Evolutionary conservation across 2,888 invertebrate species (phyloP).

Genomic region (Dolichomitus sp.): DNA sequence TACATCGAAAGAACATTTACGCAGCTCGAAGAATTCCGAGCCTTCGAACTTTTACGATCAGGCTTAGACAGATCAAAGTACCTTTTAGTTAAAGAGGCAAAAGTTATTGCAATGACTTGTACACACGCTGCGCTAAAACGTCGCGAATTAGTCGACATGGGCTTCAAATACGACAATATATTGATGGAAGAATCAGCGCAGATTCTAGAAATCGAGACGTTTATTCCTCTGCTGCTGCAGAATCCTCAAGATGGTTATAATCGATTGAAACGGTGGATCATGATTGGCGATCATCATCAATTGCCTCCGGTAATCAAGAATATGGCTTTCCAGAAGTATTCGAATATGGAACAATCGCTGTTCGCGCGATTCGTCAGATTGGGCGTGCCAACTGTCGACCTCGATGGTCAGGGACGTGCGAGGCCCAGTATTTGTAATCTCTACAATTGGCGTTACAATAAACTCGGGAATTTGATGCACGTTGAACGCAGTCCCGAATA

Average conservation of each 20-base stretch:
- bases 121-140: conserved; percentile 99
- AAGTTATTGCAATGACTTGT: conserved; percentile 99
- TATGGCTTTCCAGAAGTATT: conserved; percentile 99
- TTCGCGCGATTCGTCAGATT: conserved; percentile 98
- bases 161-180: conserved; percentile 99
- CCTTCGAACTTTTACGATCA: conserved; percentile 98
- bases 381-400: conserved; percentile 98
- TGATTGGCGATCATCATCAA: conserved; percentile 99
- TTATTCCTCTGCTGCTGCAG: conserved; percentile 99
- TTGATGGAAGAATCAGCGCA: conserved; percentile 99
- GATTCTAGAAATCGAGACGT: conserved; percentile 99
- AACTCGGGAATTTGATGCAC: conserved; percentile 97
- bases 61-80: conserved; percentile 99
- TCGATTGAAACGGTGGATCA: conserved; percentile 99
- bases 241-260: conserved; percentile 99
- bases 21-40: conserved; percentile 98
- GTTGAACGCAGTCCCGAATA: conserved; percentile 95
- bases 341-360: conserved; percentile 99
- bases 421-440: conserved; percentile 96
- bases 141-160: conserved; percentile 97
- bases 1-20: conserved; percentile 98
- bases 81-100: conserved; percentile 98
- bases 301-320: conserved; percentile 99
- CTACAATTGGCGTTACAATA: conserved; percentile 98
- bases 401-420: conserved; percentile 99